Conservation (phyloP, 2,797 vertebrate species). For the Falco columbarius region DNA sequence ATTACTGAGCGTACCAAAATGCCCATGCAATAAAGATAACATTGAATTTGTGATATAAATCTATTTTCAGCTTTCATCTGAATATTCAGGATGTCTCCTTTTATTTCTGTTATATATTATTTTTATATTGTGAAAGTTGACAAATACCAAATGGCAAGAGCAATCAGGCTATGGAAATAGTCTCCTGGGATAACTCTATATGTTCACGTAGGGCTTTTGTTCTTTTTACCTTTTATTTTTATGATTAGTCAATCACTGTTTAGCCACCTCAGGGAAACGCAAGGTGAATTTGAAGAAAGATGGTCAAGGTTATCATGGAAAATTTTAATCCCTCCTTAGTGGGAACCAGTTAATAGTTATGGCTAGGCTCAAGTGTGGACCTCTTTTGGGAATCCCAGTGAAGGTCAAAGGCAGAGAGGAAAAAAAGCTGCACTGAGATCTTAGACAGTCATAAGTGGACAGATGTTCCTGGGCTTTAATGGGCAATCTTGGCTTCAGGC, state of each 20-base stretch:
- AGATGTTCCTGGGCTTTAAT: conserved; percentile 50
- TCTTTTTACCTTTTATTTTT: not conserved
- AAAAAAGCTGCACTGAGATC: conserved; percentile 5
- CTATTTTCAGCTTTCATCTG: not conserved
- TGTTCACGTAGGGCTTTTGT: not conserved
- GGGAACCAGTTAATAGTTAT: not conserved
- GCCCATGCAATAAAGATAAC: not conserved
- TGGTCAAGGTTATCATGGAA: conserved; percentile 3
- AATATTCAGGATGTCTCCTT: not conserved
- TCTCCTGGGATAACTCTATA: not conserved
- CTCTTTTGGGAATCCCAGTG: conserved; percentile 10
- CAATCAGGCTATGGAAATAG: not conserved
- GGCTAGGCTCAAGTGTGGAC: not conserved
- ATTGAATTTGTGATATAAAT: not conserved
- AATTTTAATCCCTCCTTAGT: not conserved
- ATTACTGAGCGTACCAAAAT: not conserved
- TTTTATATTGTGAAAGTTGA: not conserved
- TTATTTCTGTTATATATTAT: not conserved
- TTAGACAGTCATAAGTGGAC: conserved; percentile 33
- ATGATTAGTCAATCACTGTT: not conserved
- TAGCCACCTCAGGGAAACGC: not conserved
- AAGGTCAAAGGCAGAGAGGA: conserved; percentile 39
- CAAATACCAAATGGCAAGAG: not conserved
- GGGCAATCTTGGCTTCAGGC: conserved; percentile 22
- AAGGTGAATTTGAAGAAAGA: conserved; percentile 14